Evolutionary conservation across 1,140 invertebrate species (phyloP).

Genomic region (Brachionus manjavacas): DNA sequence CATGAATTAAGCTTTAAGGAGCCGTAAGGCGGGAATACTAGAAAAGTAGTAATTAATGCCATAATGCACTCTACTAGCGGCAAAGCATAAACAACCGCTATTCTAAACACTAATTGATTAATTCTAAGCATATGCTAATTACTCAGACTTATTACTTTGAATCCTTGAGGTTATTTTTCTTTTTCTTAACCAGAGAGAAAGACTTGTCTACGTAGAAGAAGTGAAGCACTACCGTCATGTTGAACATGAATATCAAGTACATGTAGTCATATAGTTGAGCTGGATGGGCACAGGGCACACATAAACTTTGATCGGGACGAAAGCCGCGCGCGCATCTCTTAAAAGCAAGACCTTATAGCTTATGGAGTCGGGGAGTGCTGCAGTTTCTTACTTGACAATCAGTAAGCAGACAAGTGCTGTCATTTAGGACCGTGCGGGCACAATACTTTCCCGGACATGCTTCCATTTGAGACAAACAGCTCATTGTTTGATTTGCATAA

Average conservation of each 20-base stretch:
- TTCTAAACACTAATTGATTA: neutral
- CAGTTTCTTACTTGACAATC: constrained; percentile 25
- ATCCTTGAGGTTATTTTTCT: neutral
- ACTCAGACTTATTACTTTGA: neutral
- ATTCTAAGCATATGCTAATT: neutral
- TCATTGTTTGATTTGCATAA: neutral
- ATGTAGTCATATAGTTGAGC: constrained; percentile 23
- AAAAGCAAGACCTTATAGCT: neutral
- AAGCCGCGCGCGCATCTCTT: constrained; percentile 27
- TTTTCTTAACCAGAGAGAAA: constrained; percentile 4
- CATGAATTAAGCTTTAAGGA: neutral
- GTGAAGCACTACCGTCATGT: neutral
- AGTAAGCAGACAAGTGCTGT: neutral
- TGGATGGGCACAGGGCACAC: neutral
- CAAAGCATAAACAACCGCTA: neutral
- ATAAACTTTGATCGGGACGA: neutral
- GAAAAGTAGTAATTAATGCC: neutral
- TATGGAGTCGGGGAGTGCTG: too few relatives aligned
- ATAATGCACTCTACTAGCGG: neutral
- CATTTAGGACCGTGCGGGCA: neutral
- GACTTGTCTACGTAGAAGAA: constrained; percentile 26
- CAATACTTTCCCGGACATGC: constrained; percentile 31
- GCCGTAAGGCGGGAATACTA: constrained; percentile 7
- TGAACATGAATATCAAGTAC: constrained; percentile 36
- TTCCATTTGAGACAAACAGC: neutral